phyloP scores from a whole-genome alignment of 2,797 vertebrate genomes.

The Enoplosus armatus region DNA sequence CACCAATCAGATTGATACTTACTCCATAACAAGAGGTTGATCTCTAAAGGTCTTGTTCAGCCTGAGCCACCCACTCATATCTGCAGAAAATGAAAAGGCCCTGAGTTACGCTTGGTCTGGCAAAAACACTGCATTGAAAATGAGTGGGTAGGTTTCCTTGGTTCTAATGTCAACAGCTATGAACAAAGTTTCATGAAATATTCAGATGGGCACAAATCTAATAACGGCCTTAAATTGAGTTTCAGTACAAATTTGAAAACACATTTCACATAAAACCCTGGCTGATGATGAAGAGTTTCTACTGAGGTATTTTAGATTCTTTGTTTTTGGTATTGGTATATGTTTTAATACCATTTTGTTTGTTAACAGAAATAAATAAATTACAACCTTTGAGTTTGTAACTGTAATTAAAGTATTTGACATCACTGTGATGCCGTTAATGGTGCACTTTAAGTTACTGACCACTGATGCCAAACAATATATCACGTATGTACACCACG shows the following conservation, averaged over 20 bases:
- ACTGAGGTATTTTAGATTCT: not conserved
- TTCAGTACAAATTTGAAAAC: not conserved
- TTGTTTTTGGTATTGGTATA: not conserved
- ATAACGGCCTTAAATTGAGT: not conserved
- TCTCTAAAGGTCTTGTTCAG: conserved; percentile 91
- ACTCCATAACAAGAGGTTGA: conserved; percentile 98
- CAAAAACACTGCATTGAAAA: conserved; percentile 8
- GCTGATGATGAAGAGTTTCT: not conserved
- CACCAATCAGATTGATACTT: conserved; percentile 78
- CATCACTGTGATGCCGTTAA: not conserved
- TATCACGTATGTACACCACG: not conserved
- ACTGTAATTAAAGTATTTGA: too few species aligned
- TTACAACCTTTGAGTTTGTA: not conserved
- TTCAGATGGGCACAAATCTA: not conserved
- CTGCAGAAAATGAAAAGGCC: conserved; percentile 76
- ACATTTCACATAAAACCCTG: not conserved
- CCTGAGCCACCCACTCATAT: conserved; percentile 78
- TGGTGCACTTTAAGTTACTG: not conserved
- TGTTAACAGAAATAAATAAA: not conserved
- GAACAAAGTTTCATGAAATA: not conserved
- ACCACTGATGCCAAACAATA: not conserved
- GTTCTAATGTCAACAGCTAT: not conserved
- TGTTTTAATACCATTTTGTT: not conserved
- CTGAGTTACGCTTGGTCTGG: not conserved
- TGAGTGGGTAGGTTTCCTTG: not conserved